Evolutionary conservation across 2,888 invertebrate genomes (phyloP).

Genomic region (Drosophila macrospina): DNA sequence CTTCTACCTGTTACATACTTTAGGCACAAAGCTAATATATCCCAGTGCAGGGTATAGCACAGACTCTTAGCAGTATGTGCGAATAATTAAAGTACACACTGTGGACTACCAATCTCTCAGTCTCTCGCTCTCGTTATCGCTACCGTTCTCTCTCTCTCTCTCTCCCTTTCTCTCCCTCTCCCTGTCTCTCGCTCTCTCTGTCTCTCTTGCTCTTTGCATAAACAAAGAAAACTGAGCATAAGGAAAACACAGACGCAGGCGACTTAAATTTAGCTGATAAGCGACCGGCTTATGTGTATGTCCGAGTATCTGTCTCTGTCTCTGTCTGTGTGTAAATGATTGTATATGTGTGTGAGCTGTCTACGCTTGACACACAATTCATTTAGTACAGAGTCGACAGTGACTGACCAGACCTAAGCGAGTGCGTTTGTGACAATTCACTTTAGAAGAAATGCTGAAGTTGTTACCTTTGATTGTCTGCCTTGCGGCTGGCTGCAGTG

Average conservation of each 20-base stretch:
- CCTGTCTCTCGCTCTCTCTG: background rate
- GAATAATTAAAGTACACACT: background rate
- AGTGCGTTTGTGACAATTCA: background rate
- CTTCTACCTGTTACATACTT: too few species aligned
- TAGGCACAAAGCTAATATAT: too few species aligned
- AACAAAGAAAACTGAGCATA: slow-evolving; percentile 2
- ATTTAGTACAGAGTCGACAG: slow-evolving; percentile 17
- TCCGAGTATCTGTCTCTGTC: too few species aligned
- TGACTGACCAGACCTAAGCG: slow-evolving; percentile 14
- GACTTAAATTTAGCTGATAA: slow-evolving; percentile 34
- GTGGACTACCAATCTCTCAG: background rate
- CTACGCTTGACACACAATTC: slow-evolving; percentile 12
- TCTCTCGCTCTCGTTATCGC: background rate
- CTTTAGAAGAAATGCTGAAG: slow-evolving; percentile 20
- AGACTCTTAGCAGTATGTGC: too few species aligned
- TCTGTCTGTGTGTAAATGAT: background rate
- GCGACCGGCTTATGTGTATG: slow-evolving; percentile 10
- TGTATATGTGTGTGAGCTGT: background rate
- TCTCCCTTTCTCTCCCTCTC: too few species aligned
- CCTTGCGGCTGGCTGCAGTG: slow-evolving; percentile 35
- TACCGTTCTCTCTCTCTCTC: too few species aligned
- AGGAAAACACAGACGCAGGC: slow-evolving; percentile 1
- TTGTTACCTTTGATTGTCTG: slow-evolving; percentile 10
- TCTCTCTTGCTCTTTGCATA: background rate
- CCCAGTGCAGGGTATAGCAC: too few species aligned